Conservation (phyloP, 2,113 vertebrate species). For the Xenotilapia leptura region DNA sequence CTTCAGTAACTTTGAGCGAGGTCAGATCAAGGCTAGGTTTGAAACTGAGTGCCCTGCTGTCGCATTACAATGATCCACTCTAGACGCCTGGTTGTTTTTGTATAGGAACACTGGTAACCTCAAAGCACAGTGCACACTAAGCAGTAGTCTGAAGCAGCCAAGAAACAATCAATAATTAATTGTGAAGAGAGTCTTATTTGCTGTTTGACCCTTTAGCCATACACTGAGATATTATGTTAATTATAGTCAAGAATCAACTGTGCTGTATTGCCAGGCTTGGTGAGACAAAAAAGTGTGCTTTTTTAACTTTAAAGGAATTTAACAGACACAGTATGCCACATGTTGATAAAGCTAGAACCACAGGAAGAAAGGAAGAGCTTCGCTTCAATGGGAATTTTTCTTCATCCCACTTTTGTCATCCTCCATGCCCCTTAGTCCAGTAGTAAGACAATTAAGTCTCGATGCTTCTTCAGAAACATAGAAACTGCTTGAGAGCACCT, state of each 20-base stretch:
- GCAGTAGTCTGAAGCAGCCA: not conserved
- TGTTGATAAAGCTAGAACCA: not conserved
- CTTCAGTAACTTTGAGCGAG: not conserved
- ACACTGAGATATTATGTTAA: conserved; percentile 2
- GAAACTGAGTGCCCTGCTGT: not conserved
- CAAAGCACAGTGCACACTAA: not conserved
- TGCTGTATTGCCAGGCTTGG: not conserved
- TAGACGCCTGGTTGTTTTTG: not conserved
- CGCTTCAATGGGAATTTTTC: not conserved
- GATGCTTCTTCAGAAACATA: not conserved
- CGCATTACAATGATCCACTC: not conserved
- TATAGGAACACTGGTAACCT: conserved; percentile 3
- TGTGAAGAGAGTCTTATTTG: conserved; percentile 25
- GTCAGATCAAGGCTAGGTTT: not conserved
- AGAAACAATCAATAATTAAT: conserved; percentile 50
- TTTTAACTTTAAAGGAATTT: not conserved
- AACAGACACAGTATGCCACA: not conserved
- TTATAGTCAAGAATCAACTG: not conserved
- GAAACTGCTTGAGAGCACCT: not conserved
- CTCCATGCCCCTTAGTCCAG: not conserved
- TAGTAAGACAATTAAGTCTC: not conserved
- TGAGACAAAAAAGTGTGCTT: not conserved
- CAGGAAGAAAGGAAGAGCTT: not conserved
- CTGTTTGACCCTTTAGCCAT: not conserved
- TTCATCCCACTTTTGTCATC: not conserved